phyloP scores from a whole-genome alignment of 2,888 invertebrate genomes.

The Andricus curvator region DNA sequence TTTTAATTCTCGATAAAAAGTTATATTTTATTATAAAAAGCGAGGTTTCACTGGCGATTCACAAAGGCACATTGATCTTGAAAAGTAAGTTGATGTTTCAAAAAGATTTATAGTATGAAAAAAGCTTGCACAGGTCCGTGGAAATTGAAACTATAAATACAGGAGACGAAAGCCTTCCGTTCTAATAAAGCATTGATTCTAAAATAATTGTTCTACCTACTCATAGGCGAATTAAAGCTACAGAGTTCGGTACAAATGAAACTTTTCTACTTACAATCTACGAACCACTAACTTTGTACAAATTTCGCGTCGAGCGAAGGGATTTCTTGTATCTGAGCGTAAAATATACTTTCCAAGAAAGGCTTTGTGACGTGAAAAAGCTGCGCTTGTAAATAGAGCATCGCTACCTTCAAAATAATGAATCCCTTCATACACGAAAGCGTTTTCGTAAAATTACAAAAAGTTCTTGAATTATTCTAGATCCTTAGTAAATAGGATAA shows the following conservation, averaged over 20 bases:
- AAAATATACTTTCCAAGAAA: slow-evolving; percentile 33
- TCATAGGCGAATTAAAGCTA: slow-evolving; percentile 9
- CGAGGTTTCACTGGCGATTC: not conserved
- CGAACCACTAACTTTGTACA: not conserved
- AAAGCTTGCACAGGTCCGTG: slow-evolving; percentile 13
- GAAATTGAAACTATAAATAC: slow-evolving; percentile 9
- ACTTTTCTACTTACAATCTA: slow-evolving; percentile 14
- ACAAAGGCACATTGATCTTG: slow-evolving; percentile 34
- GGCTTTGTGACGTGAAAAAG: slow-evolving; percentile 7
- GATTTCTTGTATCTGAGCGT: not conserved
- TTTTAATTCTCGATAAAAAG: not conserved
- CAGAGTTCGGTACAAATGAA: slow-evolving; percentile 8
- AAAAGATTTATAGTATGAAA: not conserved
- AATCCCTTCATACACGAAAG: slow-evolving; percentile 23
- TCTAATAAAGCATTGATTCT: slow-evolving; percentile 12
- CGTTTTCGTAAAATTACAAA: slow-evolving; percentile 30
- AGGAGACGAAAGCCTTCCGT: not conserved
- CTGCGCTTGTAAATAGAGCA: slow-evolving; percentile 33
- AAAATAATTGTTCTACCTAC: not conserved
- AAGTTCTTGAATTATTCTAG: not conserved
- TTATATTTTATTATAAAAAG: slow-evolving; percentile 4
- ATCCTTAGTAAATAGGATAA: not conserved
- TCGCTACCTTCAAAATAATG: not conserved
- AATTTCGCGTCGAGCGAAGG: not conserved
- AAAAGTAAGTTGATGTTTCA: not conserved